Base-by-base conservation (phyloP, 2,113 vertebrate genomes). In the Notiomystis cincta region DNA sequence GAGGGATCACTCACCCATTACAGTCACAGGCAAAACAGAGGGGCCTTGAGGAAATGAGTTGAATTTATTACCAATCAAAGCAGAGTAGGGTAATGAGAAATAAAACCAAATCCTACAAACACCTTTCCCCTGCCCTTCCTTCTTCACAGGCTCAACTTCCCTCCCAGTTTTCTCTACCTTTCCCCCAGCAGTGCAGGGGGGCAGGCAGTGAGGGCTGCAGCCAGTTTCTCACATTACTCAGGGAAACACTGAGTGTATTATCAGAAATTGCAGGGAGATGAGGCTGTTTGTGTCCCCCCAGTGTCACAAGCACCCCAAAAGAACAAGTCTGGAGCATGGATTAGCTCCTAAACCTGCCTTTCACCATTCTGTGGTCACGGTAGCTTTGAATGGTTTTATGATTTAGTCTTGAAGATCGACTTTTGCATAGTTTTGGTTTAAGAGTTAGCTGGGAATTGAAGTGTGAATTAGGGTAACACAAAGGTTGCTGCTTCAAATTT, bases 401-500 rank as follows among this genome's bases (percentile, higher is more conserved):
- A 31, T 60, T 71, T 70, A 50, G 25, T 73, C 44, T 35, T 53
- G 20, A 69, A 91, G 7, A 33, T 40, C 61, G 77, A 78, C 11
- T 90, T 73, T 14, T 77, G 53, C n/a, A 28, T 37, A 40, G 62
- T 69, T 93, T 67, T 87, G 33, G 61, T 90, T 93, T 51, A 69
- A 35, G 79, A 87, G 51, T 35, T 61, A 77, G 11, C 54, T 86
- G 64, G 45, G 75, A 93, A 69, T 33, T 54, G 17, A 65, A 50
- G 54, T 88, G 53, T 88, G 75, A 89, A 64, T 67, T 70, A 56
- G 33, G 25, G 24, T 84, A 69, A 65, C 9, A 6, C 40, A 54
- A 88, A 89, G 47, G 44, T 50, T 82, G 17, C 71, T 67, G 60
- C 28, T 95, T 95, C 57, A 87, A 20, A 77, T 87, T 87, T 92